phyloP scores from a whole-genome alignment of 2,888 invertebrate species.

The Agrotis ipsilon region DNA sequence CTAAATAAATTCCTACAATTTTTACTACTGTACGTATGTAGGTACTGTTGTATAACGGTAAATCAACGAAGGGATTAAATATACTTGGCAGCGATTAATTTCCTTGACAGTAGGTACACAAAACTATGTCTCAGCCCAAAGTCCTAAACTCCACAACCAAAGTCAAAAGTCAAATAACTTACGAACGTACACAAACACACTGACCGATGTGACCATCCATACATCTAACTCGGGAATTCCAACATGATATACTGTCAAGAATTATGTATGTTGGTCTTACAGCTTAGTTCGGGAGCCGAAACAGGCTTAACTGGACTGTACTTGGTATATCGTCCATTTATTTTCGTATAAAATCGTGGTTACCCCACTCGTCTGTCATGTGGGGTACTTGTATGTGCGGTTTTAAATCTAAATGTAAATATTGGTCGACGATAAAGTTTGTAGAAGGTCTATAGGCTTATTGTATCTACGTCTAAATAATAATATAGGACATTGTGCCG shows the following conservation, averaged over 20 bases:
- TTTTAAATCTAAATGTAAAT: conserved; percentile 42
- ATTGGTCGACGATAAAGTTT: conserved; percentile 33
- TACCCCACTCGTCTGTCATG: conserved; percentile 46
- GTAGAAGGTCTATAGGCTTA: background rate
- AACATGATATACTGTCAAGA: conserved; percentile 42
- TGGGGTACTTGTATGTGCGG: conserved; percentile 23
- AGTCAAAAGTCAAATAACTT: conserved; percentile 18
- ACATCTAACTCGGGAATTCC: conserved; percentile 43
- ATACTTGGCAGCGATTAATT: too few species aligned
- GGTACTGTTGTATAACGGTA: too few species aligned
- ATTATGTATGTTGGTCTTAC: conserved; percentile 43
- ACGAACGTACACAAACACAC: conserved; percentile 8
- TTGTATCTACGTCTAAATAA: background rate
- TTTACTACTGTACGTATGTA: too few species aligned
- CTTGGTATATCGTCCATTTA: conserved; percentile 43
- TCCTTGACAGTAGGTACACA: background rate
- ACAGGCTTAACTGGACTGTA: conserved; percentile 42
- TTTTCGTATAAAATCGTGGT: conserved; percentile 51
- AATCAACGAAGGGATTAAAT: too few species aligned
- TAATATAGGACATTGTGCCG: background rate
- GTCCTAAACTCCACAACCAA: background rate
- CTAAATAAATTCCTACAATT: too few species aligned
- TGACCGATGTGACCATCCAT: conserved; percentile 19
- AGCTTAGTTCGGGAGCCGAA: conserved; percentile 43
- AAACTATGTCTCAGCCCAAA: conserved; percentile 11